Conservation (phyloP, 2,113 vertebrate genomes). For the Epinephelus fuscoguttatus region DNA sequence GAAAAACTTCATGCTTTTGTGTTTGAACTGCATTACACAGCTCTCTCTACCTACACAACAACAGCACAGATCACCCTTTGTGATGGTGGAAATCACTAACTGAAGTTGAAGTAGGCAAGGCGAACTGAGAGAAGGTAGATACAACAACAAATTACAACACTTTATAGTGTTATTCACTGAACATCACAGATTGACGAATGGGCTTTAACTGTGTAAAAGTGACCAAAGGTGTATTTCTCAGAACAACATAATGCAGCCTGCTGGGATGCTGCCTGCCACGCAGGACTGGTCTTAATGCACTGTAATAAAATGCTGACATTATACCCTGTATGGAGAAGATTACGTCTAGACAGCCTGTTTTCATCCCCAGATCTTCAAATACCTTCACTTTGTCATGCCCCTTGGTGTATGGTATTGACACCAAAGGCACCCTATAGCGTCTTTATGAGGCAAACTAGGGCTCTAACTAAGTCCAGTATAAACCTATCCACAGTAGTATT, state of each 20-base stretch:
- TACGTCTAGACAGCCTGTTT: background rate
- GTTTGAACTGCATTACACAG: slow-evolving; percentile 9
- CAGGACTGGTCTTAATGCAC: background rate
- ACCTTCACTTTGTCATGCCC: too few relatives aligned
- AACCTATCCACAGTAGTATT: too few relatives aligned
- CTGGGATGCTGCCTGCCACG: too few relatives aligned
- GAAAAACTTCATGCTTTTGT: background rate
- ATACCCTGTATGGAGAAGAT: background rate
- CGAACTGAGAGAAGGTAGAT: slow-evolving; percentile 1
- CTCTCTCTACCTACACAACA: slow-evolving; percentile 2
- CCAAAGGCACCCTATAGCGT: too few relatives aligned
- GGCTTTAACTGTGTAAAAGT: slow-evolving; percentile 34
- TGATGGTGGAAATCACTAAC: slow-evolving; percentile 8
- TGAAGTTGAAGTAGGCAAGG: slow-evolving; percentile 26
- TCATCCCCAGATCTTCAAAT: too few relatives aligned
- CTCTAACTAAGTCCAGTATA: too few relatives aligned
- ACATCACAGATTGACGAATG: slow-evolving; percentile 40
- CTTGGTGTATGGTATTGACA: too few relatives aligned
- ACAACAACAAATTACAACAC: slow-evolving; percentile 40
- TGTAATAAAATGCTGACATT: slow-evolving; percentile 42
- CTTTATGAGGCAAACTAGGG: too few relatives aligned
- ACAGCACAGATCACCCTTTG: slow-evolving; percentile 24
- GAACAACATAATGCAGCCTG: slow-evolving; percentile 2
- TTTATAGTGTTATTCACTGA: slow-evolving; percentile 45
- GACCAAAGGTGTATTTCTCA: slow-evolving; percentile 33